Evolutionary conservation across 2,113 vertebrate genomes (phyloP), one percentile per base, ranked within the genome.

Genomic region (Oriolus oriolus): DNA sequence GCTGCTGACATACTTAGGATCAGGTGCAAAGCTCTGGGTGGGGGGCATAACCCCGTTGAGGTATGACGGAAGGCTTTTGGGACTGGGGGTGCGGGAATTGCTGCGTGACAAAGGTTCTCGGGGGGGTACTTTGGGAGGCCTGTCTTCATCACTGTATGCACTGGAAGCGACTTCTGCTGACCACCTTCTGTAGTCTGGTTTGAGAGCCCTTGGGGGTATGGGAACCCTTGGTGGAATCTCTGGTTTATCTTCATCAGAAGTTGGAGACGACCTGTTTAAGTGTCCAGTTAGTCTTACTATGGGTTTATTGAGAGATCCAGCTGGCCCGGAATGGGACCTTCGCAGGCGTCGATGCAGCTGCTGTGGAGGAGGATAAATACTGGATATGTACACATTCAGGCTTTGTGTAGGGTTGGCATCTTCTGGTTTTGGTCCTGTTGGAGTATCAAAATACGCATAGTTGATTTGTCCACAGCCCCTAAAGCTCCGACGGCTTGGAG

Each of bases 21-120:
- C 98, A 1, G 99, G 99, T 74, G 99, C 99, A 96, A 99, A 99
- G 94, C 99, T 99, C 98, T 99, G 99, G 0, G 99, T 99, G 1
- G 99, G 98, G 42, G 99, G 99, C 99, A 99, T 99, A 84, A 99
- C 98, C 87, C 99, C 99, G 0, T 99, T 99, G 97, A 98, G 95
- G 98, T 99, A 99, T 30, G 98, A 98, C 1, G 99, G 99, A 9
- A 99, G 98, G 96, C 98, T 99, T 95, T 99, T 99, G 54, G 99
- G 99, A 54, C 99, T 99, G 0, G 99, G 99, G 1, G 99, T 99
- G 35, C 99, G 99, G 44, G 99, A 99, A 88, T 97, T 97, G 61
- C 98, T 97, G 60, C 96, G 70, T 11, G 99, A 98, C 79, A 99
- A 21, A 64, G 98, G 99, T 30, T 99, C 99, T 63, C 99, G 96